Conservation (phyloP, 2,797 vertebrate species). For the Prionace glauca region DNA sequence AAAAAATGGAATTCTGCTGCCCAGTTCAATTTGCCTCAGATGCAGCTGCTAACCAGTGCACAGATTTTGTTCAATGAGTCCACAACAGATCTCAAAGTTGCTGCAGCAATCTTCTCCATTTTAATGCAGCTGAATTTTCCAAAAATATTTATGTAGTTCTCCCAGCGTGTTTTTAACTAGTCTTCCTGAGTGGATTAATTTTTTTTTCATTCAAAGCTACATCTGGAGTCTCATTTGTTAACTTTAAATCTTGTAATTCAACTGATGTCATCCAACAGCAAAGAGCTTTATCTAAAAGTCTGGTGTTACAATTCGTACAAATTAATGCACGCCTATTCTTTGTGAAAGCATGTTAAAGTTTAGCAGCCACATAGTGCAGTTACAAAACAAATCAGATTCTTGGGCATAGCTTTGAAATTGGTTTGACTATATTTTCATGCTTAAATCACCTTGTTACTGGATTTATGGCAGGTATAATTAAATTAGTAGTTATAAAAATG, state of each 20-base stretch:
- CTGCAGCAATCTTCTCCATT: not conserved
- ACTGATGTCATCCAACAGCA: not conserved
- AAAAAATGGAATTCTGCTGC: not conserved
- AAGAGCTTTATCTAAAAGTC: not conserved
- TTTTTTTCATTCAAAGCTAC: not conserved
- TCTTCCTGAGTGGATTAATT: not conserved
- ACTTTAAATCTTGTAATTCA: not conserved
- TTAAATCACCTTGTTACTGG: not conserved
- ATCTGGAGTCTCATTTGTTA: not conserved
- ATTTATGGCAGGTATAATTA: not conserved
- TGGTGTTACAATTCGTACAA: not conserved
- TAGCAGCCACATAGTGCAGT: not conserved
- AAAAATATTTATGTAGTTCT: not conserved
- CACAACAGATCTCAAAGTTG: not conserved
- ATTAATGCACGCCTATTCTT: not conserved
- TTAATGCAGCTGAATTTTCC: not conserved
- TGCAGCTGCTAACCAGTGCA: not conserved
- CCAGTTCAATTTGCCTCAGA: not conserved
- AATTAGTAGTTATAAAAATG: not conserved
- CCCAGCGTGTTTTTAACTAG: not conserved
- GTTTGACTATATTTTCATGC: not conserved
- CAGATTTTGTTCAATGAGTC: not conserved
- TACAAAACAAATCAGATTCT: not conserved
- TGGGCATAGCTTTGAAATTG: not conserved
- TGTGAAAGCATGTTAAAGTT: not conserved